A percentile compares a stretch with the other conserved stretches of the same genome.
Evolutionary conservation across 2,113 vertebrate genomes (phyloP).

Genomic region (Brachyhypopomus gauderio): DNA sequence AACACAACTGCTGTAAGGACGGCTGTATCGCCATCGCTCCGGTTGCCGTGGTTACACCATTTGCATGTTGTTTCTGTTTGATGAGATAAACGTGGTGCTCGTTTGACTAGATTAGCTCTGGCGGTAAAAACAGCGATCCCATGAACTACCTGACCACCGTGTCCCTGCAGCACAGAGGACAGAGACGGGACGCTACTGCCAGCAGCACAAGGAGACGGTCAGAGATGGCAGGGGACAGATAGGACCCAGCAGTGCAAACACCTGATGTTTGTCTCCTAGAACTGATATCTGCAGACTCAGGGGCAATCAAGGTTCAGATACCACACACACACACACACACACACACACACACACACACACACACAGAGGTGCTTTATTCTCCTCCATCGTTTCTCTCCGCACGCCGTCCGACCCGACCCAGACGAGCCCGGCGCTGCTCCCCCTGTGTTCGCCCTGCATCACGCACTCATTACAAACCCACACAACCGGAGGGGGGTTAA

Average conservation of each 20-base stretch:
- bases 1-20: slow-evolving; percentile 31
- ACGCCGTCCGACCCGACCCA: slow-evolving; percentile 56
- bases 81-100: slow-evolving; percentile 54
- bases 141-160: slow-evolving; percentile 18
- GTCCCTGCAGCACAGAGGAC: slow-evolving; percentile 14
- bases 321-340: background rate
- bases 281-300: background rate
- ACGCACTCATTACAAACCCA: slow-evolving; percentile 56
- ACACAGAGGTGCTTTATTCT: background rate
- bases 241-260: background rate
- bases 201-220: background rate
- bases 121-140: slow-evolving; percentile 42
- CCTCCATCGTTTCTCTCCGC: slow-evolving; percentile 42
- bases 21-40: slow-evolving; percentile 22
- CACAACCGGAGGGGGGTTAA: background rate
- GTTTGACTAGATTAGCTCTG: slow-evolving; percentile 47
- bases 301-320: background rate
- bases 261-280: slow-evolving; percentile 2
- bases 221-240: background rate
- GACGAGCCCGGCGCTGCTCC: slow-evolving; percentile 49
- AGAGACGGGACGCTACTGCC: background rate
- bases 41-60: slow-evolving; percentile 54
- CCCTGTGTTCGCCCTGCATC: slow-evolving; percentile 14
- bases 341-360: background rate
- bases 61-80: slow-evolving; percentile 54